Percentiles rank a stretch among this genome's conserved stretches.
Conservation (phyloP, 2,797 vertebrate genomes). For the Danio jaintianensis region DNA sequence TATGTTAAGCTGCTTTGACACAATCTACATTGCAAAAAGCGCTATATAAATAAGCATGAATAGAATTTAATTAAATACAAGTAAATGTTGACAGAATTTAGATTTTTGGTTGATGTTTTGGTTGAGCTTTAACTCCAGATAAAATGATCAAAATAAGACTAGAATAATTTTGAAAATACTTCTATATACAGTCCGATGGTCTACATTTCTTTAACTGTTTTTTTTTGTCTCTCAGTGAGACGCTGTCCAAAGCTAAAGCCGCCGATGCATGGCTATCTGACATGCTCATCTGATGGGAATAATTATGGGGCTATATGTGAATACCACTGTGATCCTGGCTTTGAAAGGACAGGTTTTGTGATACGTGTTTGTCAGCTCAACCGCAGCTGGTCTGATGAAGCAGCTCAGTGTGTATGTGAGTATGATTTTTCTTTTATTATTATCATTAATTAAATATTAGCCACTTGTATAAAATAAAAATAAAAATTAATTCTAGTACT, state of each 20-base stretch:
- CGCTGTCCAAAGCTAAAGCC: constrained; percentile 84
- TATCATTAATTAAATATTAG: too few species aligned
- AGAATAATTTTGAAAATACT: not conserved
- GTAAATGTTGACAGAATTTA: not conserved
- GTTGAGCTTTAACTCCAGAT: not conserved
- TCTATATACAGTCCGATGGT: not conserved
- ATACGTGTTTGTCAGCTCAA: constrained; percentile 87
- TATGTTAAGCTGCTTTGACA: too few species aligned
- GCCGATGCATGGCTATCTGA: constrained; percentile 87
- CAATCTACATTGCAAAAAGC: too few species aligned
- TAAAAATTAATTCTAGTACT: too few species aligned
- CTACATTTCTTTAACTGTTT: not conserved
- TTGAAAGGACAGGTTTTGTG: constrained; percentile 82
- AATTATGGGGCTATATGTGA: constrained; percentile 93
- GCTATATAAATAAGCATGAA: too few species aligned
- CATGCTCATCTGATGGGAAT: constrained; percentile 86
- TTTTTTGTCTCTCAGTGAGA: constrained; percentile 71
- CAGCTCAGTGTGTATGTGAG: constrained; percentile 81
- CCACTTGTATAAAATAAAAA: too few species aligned
- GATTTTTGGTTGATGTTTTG: not conserved
- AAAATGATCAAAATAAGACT: not conserved
- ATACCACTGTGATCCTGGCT: constrained; percentile 88
- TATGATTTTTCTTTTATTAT: constrained; percentile 34
- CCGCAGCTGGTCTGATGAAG: constrained; percentile 85
- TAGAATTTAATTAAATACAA: too few species aligned